Base-by-base conservation (phyloP, 2,888 invertebrate species). In the Protonemura montana region DNA sequence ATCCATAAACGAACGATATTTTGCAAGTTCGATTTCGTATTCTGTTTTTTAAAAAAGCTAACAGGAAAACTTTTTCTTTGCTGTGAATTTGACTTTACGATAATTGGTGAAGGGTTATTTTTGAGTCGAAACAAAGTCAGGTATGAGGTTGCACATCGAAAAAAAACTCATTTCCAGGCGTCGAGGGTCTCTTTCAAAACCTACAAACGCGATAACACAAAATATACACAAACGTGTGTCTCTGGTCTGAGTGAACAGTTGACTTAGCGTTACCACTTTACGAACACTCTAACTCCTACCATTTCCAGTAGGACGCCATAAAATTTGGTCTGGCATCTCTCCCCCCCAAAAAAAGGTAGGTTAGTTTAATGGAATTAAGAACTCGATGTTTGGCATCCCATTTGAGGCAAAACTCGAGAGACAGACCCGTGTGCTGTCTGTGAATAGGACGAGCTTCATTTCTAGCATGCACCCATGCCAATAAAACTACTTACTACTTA, bases 271-370 rank as follows among this genome's bases (percentile, higher is more conserved):
- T 78, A 78, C 27, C 59, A 78, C 26, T 78, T 78, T 78, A 78
- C n/a, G 78, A 28, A 59, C 27, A 78, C 28, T 78, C 78, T 78
- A 78, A 78, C n/a, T 78, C 35, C 35, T 78, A 78, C 78, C 78
- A 78, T 78, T 78, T 59, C 27, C n/a, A 78, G 78, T 13, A 25
- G 2, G 78, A 26, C 3, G 28, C 13, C n/a, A 35, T 35, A 35
- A 35, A 35, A 35, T 35, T 35, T 35, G 35, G 35, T 35, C 35
- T 35, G 35, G 35, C 35, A 10, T 6, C 35, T 35, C 35, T 35
- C 3, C 5, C 35, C 35, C 35, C 35, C 35, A 35, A 35, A 10
- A 59, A 13, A 59, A 59, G 6, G 59, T 13, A 59, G 59, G 13
- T 21, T 59, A 59, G 59, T 59, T 59, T 13, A 1, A 21, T 59